Base-by-base conservation (phyloP, 2,888 invertebrate genomes). In the Dryobotodes eremita region DNA sequence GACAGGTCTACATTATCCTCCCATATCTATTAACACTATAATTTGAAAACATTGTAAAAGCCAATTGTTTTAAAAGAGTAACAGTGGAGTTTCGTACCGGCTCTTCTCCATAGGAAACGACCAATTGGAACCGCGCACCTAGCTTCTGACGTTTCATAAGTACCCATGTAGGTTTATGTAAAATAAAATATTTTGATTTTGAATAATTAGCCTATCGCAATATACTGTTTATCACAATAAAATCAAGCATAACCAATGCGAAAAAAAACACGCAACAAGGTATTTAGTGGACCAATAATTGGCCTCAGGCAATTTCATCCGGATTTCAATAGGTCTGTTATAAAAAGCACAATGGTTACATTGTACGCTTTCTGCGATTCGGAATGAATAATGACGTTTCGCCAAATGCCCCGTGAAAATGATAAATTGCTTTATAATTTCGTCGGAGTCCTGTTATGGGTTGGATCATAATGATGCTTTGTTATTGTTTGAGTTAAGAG, bases 381-480 rank as follows among this genome's bases (percentile, higher is more conserved):
- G 87, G 91, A 93, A 95, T 94, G 94, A 94, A 92, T 95, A 91
- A 95, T 93, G 94, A 93, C 91, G 88, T 94, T 92, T 92, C 89
- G 82, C 85, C 88, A 87, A 94, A 93, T 93, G 88, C 89, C 91
- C 90, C 88, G 89, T 88, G 89, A 90, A 92, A 92, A 91, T 95
- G 95, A 95, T 92, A 92, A 94, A 95, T 95, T 92, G 91, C 91
- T 90, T 92, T 91, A 92, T 94, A 94, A 95, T 95, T 94, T 92
- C 91, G 87, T 88, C 84, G 88, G 89, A 89, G 86, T 87, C 80
- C 89, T 86, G 91, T 91, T 92, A 91, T 83, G 78, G 87, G 90
- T 86, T 90, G 88, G 83, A 91, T 91, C 88, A 85, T 83, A 88
- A 90, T 91, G 91, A 91, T 86, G 87, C 84, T 84, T 82, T 89